Percentiles rank a stretch among this genome's conserved stretches.
Evolutionary conservation across 2,797 vertebrate species (phyloP).

Genomic region (Rhinoraja longicauda): DNA sequence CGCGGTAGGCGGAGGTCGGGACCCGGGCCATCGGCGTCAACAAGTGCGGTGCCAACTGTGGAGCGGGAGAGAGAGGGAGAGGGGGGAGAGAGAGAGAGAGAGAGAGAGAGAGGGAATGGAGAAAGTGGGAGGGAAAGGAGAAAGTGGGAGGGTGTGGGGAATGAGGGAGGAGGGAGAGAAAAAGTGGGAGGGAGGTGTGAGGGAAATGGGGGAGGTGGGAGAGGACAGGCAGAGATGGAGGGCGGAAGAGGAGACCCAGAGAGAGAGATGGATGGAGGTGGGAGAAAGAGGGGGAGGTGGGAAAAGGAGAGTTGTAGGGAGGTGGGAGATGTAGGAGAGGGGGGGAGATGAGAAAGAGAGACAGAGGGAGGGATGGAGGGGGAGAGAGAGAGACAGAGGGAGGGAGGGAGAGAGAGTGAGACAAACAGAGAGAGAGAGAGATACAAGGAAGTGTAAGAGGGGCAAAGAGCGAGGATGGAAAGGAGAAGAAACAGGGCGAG

Average conservation of each 20-base stretch:
- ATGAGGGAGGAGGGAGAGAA: background rate
- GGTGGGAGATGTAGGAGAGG: no score
- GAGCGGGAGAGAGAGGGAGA: background rate
- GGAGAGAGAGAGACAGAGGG: no score
- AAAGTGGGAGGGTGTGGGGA: conserved; percentile 44
- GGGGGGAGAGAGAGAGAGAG: background rate
- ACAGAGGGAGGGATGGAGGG: no score
- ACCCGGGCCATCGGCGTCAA: conserved; percentile 25
- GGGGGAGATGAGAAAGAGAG: conserved; percentile 21
- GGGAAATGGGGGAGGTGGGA: conserved; percentile 43
- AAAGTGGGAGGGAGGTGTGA: background rate
- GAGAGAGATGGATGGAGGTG: conserved; percentile 36
- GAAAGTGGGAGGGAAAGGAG: conserved; percentile 41
- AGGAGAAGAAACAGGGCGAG: background rate
- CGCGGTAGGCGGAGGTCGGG: background rate
- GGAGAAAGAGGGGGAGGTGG: background rate
- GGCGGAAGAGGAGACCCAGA: conserved; percentile 40
- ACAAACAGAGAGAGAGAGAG: no score
- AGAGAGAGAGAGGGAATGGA: background rate
- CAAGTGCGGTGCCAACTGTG: conserved; percentile 39
- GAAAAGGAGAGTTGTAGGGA: background rate
- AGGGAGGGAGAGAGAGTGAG: no score
- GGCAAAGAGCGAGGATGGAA: background rate
- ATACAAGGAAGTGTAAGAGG: conserved; percentile 34
- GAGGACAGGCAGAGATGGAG: conserved; percentile 40